Conservation (phyloP, 2,888 invertebrate species). For the Hydrotaea cyrtoneurina region DNA sequence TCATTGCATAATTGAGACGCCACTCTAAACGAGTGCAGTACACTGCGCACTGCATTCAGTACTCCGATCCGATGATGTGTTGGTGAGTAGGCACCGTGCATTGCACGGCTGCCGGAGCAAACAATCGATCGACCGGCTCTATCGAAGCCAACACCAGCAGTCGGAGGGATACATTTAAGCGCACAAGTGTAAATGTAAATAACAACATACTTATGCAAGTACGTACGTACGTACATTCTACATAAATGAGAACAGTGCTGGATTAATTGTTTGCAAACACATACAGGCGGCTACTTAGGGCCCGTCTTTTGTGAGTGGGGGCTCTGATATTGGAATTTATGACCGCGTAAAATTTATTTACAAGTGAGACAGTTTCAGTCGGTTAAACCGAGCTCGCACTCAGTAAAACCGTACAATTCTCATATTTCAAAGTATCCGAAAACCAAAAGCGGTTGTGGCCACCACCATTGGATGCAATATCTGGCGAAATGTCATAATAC, state of each 20-base stretch:
- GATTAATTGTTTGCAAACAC: too few species aligned
- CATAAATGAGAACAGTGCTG: background rate
- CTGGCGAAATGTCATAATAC: too few species aligned
- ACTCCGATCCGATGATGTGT: background rate
- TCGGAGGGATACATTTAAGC: background rate
- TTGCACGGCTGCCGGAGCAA: background rate
- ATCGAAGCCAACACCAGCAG: constrained; percentile 1
- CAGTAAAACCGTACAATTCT: too few species aligned
- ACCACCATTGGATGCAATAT: too few species aligned
- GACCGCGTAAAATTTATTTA: too few species aligned
- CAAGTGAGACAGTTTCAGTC: too few species aligned
- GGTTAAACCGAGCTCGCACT: too few species aligned
- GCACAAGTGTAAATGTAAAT: background rate
- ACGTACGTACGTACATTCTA: constrained; percentile 1
- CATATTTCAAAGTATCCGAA: too few species aligned
- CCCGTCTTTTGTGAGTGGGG: too few species aligned
- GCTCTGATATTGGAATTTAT: too few species aligned
- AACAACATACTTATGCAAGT: background rate
- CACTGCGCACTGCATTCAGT: background rate
- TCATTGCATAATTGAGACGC: constrained; percentile 26
- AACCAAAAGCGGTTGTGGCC: too few species aligned
- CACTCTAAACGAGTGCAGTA: background rate
- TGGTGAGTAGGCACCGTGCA: background rate
- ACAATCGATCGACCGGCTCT: constrained; percentile 8
- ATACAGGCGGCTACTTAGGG: too few species aligned